Percentiles rank a stretch among this genome's conserved stretches.
These are phyloP conservation scores for Caenorhabditis imperialis DNA, from an alignment of 2,888 invertebrate genomes.

Conservation along the genomic window DNA sequence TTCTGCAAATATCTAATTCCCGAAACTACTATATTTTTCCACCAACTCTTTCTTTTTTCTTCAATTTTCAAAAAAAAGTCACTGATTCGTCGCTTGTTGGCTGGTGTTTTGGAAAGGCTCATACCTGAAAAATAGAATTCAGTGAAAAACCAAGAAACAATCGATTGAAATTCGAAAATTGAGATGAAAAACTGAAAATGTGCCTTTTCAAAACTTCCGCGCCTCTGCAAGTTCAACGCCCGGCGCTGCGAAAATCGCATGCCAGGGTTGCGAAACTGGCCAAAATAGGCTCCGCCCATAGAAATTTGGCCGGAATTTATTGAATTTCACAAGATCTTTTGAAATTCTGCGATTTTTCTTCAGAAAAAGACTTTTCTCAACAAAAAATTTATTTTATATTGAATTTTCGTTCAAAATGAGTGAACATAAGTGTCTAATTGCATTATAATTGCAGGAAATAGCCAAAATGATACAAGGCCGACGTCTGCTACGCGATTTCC, in stretches of 20 bases:
- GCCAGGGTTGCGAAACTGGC: constrained; percentile 7
- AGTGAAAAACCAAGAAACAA: background rate
- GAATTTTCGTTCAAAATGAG: background rate
- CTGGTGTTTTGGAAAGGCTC: background rate
- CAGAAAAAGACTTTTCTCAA: background rate
- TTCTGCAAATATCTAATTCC: constrained; percentile 16
- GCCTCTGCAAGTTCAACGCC: background rate
- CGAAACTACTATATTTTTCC: background rate
- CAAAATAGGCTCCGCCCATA: constrained; percentile 11
- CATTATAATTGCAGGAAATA: constrained; percentile 17
- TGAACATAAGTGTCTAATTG: background rate
- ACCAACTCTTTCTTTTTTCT: background rate
- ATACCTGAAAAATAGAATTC: background rate
- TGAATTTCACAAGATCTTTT: background rate
- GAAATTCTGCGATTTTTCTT: background rate
- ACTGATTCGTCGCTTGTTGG: constrained; percentile 21
- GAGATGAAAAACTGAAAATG: too few species aligned
- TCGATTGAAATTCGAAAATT: background rate
- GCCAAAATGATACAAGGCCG: constrained; percentile 19
- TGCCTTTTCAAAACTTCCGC: too few species aligned
- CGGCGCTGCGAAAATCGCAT: background rate
- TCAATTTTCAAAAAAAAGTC: constrained; percentile 7
- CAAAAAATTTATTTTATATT: too few species aligned
- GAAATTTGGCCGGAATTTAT: constrained; percentile 1
- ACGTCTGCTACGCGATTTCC: constrained; percentile 13